Base-by-base conservation (phyloP, 2,113 vertebrate species). In the Percina caprodes region DNA sequence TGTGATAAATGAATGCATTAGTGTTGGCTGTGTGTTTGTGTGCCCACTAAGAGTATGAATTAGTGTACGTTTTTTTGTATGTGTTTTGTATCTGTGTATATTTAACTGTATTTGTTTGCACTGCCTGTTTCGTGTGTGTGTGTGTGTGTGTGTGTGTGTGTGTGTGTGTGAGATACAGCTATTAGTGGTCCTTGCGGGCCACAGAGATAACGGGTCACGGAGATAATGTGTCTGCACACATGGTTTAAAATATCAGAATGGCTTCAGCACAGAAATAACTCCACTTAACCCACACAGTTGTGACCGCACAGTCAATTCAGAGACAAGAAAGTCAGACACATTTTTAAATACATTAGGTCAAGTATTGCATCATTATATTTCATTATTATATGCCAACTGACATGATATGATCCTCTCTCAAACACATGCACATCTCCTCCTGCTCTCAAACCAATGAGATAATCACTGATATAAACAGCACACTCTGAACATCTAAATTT, bases 191-290 rank as follows among this genome's bases (percentile, higher is more conserved):
- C 78, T 83, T 82, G 69, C 80, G 68, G 46, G 33, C 46, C 63
- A 39, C 18, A n/a, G 54, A 77, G 79, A 87, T 74, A 85, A 73
- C 56, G 4, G 13, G 8, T 39, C 35, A 39, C 0, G 59, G 35
- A 39, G 8, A 33, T 39, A 39, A 39, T 60, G 26, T 14, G 70
- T 59, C 66, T 75, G 58, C 30, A 30, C 4, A 0, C 23, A 39
- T 62, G 88, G 49, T 76, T 86, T 69, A 48, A 80, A 79, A 56
- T 7, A 74, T 46, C 62, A 23, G 33, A 83, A 49, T 77, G 51
- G 15, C 51, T 48, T 33, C 21, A 16, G 69, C 65, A 18, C 54
- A n/a, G 67, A 72, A 42, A 51, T 30, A 66, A 48, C 49, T 51
- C 26, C 16, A 39, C 60, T 71, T 18, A 65, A 66, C 30, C 26